Evolutionary conservation across 2,888 invertebrate species (phyloP), one percentile per base, ranked within the genome.

Genomic region (Torymus auratus): DNA sequence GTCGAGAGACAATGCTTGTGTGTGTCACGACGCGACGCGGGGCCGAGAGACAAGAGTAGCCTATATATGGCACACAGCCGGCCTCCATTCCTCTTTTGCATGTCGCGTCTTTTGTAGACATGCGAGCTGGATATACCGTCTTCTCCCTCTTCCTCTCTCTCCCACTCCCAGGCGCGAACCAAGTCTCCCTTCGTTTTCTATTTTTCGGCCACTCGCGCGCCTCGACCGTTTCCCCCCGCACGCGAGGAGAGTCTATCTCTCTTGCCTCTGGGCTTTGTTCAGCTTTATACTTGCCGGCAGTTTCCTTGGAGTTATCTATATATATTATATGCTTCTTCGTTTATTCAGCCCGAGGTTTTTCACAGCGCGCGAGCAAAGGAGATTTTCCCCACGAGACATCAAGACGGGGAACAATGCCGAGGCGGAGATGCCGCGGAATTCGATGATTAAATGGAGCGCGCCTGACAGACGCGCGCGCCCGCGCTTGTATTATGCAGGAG

Each of bases 371-470:
- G 20, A 20, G 20, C 20, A 20, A 20, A 20, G 20, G 20, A 20
- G 20, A 20, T 20, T 20, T 20, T 20, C 20, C 20, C 1, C 20
- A 20, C 20, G 20, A 20, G 20, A 20, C 20, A 20, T 20, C 20
- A 20, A 20, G 20, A 20, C 23, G 7, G 41, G 13, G 1, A 62
- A 72, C 17, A 60, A 56, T 65, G 60, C 20, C 14, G 17, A 4
- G n/a, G 41, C 17, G n/a, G 12, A 5, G 53, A 41, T 56, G 14
- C 64, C 53, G 41, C 61, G 62, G 15, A 73, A 73, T 68, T 55
- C 61, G 50, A 67, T 73, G 68, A 74, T 62, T 69, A 62, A 56
- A 73, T 69, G 50, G 65, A 58, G 20, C 58, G 10, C 17, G 50
- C 11, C 7, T 14, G 41, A 50, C 20, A 20, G 20, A 20, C 20